Evolutionary conservation across 2,113 vertebrate genomes (phyloP), one percentile per base, ranked within the genome.

Genomic region (Turnix velox): DNA sequence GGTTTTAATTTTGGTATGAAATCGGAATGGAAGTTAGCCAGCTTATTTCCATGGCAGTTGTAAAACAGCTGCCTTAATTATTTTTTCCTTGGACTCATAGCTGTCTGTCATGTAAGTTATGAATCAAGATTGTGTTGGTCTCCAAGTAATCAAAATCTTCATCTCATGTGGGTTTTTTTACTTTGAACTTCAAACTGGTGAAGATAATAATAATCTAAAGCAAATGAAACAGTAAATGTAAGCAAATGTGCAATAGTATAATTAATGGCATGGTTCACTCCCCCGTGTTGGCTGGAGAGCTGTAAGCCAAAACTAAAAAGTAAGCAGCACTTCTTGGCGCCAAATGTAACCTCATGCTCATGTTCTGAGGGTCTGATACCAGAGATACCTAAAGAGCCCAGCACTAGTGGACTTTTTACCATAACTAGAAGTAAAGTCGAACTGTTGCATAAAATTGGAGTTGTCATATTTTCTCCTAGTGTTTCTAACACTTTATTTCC

Each of bases 171-270:
- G 12, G 1, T 13, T 54, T 92, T 68, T 71, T 87, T 75, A 18
- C 79, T 73, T 85, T 49, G 54, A 94, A 83, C 75, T 93, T 83
- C 16, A 62, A 81, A 63, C 48, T 81, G 51, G 52, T 42, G 49
- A 76, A 85, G 85, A 76, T 85, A 80, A 86, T 85, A 80, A 86
- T 43, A 39, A 73, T 69, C 46, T 69, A 69, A 76, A 94, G 88
- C 71, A 73, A 90, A n/a, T 39, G 23, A 61, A 82, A 72, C 23
- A 11, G 43, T 42, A 66, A 88, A 46, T 81, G 35, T 52, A 65
- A 90, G 85, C 75, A 88, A 83, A 58, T 27, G 23, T n/a, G 27
- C 42, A 46, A 0, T 27, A 28, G n/a, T 28, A 22, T 66, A 66
- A 43, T 83, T 83, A 80, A 86, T 91, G 30, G 19, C 35, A 18